These are phyloP conservation scores for Ondatra zibethicus DNA, from an alignment of 2,113 vertebrate species.

Conservation along the genomic window DNA sequence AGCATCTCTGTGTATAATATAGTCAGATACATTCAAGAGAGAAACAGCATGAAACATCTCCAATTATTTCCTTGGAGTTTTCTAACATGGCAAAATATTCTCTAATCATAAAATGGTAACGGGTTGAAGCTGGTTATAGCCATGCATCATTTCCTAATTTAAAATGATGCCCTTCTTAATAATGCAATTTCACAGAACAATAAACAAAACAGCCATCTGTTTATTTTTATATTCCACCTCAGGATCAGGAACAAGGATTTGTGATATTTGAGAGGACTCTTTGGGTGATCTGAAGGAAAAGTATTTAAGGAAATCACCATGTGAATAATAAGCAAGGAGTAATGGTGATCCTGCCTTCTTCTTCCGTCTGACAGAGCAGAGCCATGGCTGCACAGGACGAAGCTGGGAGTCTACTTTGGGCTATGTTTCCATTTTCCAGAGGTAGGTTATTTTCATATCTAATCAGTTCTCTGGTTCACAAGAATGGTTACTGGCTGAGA, in stretches of 20 bases:
- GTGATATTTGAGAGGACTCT: slow-evolving; percentile 66
- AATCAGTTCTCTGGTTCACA: slow-evolving; percentile 58
- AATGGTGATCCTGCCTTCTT: background rate
- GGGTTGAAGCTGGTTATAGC: slow-evolving; percentile 61
- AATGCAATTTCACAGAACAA: slow-evolving; percentile 83
- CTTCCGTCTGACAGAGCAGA: slow-evolving; percentile 22
- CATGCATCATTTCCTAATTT: slow-evolving; percentile 77
- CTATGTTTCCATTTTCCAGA: slow-evolving; percentile 38
- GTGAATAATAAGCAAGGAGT: slow-evolving; percentile 62
- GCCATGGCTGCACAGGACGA: background rate
- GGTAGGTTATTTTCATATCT: slow-evolving; percentile 37
- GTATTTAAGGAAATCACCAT: slow-evolving; percentile 62
- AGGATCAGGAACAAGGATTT: slow-evolving; percentile 64
- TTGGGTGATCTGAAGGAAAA: slow-evolving; percentile 61
- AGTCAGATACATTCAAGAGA: background rate
- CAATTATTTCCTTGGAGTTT: slow-evolving; percentile 32
- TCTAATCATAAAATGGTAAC: slow-evolving; percentile 70
- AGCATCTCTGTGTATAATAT: background rate
- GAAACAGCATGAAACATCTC: slow-evolving; percentile 26
- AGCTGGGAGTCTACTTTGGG: background rate
- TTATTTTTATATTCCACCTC: slow-evolving; percentile 75
- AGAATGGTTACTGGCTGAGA: slow-evolving; percentile 57
- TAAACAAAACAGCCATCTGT: slow-evolving; percentile 77
- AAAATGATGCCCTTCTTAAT: slow-evolving; percentile 76
- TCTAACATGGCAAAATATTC: slow-evolving; percentile 63